Evolutionary conservation across 2,797 vertebrate species (phyloP).

Genomic region (Pelobates cultripes): DNA sequence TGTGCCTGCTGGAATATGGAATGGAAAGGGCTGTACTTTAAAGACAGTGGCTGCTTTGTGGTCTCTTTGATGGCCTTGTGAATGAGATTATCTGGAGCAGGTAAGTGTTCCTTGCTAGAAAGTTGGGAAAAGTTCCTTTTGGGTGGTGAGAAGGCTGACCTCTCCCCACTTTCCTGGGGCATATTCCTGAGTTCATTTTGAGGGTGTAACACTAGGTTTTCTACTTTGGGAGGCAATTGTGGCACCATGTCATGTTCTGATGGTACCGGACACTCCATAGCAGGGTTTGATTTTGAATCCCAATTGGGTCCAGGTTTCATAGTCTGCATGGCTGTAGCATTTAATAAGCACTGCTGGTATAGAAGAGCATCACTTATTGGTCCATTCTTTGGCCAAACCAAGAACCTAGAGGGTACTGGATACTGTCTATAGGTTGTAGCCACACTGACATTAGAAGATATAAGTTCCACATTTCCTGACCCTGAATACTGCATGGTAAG

Average conservation of each 20-base stretch:
- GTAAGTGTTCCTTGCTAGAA: conserved; percentile 70
- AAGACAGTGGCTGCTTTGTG: conserved; percentile 73
- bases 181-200: conserved; percentile 67
- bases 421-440: conserved; percentile 94
- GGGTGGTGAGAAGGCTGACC: conserved; percentile 91
- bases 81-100: conserved; percentile 74
- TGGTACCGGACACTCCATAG: conserved; percentile 74
- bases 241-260: conserved; percentile 71
- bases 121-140: conserved; percentile 81
- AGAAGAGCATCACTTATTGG: conserved; percentile 87
- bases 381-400: conserved; percentile 90
- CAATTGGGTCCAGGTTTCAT: conserved; percentile 84
- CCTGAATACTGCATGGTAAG: conserved; percentile 87
- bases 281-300: conserved; percentile 81
- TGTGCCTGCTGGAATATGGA: conserved; percentile 85
- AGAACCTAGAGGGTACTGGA: conserved; percentile 82
- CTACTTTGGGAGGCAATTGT: conserved; percentile 70
- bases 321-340: conserved; percentile 86
- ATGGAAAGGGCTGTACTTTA: conserved; percentile 86
- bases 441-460: conserved; percentile 95
- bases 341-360: conserved; percentile 93
- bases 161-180: conserved; percentile 73
- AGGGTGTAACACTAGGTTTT: conserved; percentile 75
- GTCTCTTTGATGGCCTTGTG: conserved; percentile 84
- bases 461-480: conserved; percentile 89